Evolutionary conservation across 2,888 invertebrate species (phyloP), one percentile per base, ranked within the genome.

Genomic region (Tachina fera): DNA sequence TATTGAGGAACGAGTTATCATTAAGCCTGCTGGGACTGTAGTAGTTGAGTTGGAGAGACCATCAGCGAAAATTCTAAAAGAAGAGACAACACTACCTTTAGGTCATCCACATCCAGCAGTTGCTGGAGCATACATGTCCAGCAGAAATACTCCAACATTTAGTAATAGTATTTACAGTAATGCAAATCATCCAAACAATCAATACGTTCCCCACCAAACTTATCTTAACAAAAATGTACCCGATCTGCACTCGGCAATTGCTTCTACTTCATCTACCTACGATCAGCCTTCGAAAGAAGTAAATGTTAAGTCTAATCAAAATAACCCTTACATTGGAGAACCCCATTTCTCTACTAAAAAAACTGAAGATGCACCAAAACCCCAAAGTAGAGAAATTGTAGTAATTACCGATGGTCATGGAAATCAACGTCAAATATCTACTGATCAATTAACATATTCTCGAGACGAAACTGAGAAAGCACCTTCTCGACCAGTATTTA

Each of bases 31-130:
- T 6, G 95, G 95, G 43, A 94, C 94, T 11, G 94, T 95, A 43
- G 93, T 95, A 6, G 93, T 95, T 0, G 95, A 95, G 87, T 91
- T 95, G 13, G 94, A 94, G 86, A 94, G 94, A 86, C 95, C 95
- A 0, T 93, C 94, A 19, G 94, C 94, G 13, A 94, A 94, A 89
- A 92, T 93, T 45, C 94, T 94, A 60, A 93, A 92, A 87, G 92
- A 93, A 2, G 93, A 93, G 83, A 90, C 91, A 0, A 88, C 93
- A 9, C 86, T 91, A 51, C 90, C 91, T 0, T 86, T 91, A 3
- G 90, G 90, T 1, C 91, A 91, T 86, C 91, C 91, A 1, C 91
- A 91, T 88, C 91, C 91, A 0, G 91, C 91, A 0, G 90, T 91
- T 11, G 91, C 91, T 11, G 74, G 89, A n/a, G 91, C 91, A 60